Percentiles rank a stretch among this genome's conserved stretches.
Conservation (phyloP, 1,140 invertebrate species). For the Musca domestica region DNA sequence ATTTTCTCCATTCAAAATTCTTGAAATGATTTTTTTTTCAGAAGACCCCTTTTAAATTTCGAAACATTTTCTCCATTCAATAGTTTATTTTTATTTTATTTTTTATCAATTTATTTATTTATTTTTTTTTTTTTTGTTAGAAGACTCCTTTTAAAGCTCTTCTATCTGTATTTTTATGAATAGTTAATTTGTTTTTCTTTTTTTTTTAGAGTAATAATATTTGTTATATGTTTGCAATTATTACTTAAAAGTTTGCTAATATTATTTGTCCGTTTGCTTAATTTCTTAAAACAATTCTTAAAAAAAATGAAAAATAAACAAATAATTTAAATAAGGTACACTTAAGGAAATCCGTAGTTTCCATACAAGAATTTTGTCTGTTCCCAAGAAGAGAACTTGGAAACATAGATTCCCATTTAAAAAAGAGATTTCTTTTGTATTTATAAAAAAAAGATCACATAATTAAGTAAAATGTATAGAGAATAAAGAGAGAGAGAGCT, state of each 20-base stretch:
- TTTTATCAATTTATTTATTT: no score
- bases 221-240: constrained; percentile 10
- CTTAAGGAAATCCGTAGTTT: no score
- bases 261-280: constrained; percentile 17
- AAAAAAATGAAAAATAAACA: neutral
- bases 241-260: constrained; percentile 14
- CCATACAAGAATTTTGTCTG: neutral
- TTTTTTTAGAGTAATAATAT: neutral
- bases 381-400: neutral
- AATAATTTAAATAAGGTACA: constrained; percentile 13
- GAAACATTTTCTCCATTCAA: no score
- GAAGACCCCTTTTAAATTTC: no score
- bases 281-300: neutral
- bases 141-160: neutral
- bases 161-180: neutral
- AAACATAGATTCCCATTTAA: neutral
- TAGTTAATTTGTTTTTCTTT: neutral
- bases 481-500: neutral
- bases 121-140: no score
- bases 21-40: no score
- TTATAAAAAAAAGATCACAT: neutral
- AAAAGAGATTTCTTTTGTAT: neutral
- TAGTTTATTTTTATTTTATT: no score
- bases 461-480: neutral
- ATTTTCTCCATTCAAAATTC: no score